These are phyloP conservation scores for Chaenogobius annularis DNA, from an alignment of 2,113 vertebrate genomes.

Conservation along the genomic window DNA sequence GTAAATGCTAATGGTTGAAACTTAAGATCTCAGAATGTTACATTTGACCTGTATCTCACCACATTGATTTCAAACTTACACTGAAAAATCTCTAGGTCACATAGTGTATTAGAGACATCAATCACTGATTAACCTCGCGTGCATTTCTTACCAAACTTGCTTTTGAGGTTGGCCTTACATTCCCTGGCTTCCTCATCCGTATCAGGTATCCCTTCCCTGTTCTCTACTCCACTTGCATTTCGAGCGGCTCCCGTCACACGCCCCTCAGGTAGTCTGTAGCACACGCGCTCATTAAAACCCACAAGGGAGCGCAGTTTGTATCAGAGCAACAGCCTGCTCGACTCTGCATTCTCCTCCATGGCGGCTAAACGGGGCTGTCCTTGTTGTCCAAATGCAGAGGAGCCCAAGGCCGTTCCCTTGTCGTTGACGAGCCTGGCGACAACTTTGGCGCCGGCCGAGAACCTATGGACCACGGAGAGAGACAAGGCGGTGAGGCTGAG, in stretches of 20 bases:
- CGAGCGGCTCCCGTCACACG: neutral
- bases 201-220: constrained; percentile 24
- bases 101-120: neutral
- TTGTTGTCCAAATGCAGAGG: constrained; percentile 51
- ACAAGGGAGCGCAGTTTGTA: neutral
- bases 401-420: constrained; percentile 27
- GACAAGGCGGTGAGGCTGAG: constrained; percentile 71
- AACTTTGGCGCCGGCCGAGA: constrained; percentile 62
- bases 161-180: constrained; percentile 14
- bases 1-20: neutral
- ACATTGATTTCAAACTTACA: neutral
- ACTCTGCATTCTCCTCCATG: constrained; percentile 35
- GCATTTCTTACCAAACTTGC: constrained; percentile 27
- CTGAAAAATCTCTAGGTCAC: neutral
- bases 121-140: neutral
- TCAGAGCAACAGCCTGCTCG: neutral
- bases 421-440: neutral
- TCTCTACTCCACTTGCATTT: constrained; percentile 11
- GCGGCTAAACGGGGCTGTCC: constrained; percentile 44
- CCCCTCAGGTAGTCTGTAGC: neutral
- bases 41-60: neutral
- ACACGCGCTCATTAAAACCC: neutral
- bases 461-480: constrained; percentile 63
- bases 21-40: neutral
- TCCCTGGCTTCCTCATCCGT: constrained; percentile 25